phyloP scores from a whole-genome alignment of 2,797 vertebrate species.

The Sebastes itinus region DNA sequence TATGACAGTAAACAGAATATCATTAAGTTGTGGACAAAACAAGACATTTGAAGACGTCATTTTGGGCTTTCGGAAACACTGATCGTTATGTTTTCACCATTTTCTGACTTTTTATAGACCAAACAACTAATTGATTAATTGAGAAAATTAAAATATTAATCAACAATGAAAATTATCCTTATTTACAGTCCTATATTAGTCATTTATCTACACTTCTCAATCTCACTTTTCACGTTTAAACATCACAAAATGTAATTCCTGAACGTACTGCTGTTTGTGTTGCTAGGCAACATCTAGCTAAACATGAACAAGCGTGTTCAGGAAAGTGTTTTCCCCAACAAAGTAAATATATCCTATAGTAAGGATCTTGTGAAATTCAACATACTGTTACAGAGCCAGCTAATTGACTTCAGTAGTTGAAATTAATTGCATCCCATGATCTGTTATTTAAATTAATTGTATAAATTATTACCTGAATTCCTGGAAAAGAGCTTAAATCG shows the following conservation, averaged over 20 bases:
- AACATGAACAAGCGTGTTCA: neutral
- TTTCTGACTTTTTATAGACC: too few species aligned
- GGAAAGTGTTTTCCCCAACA: neutral
- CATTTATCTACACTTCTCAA: neutral
- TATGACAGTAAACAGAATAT: accelerated
- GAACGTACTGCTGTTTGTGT: neutral
- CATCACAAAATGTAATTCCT: neutral
- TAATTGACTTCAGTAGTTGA: neutral
- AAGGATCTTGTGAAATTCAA: neutral
- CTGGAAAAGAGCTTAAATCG: neutral
- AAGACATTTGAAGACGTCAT: too few species aligned
- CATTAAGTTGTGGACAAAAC: too few species aligned
- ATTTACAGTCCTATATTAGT: too few species aligned
- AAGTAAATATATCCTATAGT: neutral
- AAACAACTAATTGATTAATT: too few species aligned
- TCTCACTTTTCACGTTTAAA: neutral
- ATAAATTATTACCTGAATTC: neutral
- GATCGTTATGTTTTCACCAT: too few species aligned
- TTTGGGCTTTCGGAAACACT: too few species aligned
- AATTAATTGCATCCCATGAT: neutral
- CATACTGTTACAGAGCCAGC: neutral
- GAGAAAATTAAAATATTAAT: too few species aligned
- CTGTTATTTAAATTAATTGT: neutral
- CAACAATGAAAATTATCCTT: too few species aligned
- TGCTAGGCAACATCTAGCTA: neutral